A percentile compares a stretch with the other conserved stretches of the same genome.
phyloP scores from a whole-genome alignment of 1,140 invertebrate genomes.

The Holcopasites calliopsidis region DNA sequence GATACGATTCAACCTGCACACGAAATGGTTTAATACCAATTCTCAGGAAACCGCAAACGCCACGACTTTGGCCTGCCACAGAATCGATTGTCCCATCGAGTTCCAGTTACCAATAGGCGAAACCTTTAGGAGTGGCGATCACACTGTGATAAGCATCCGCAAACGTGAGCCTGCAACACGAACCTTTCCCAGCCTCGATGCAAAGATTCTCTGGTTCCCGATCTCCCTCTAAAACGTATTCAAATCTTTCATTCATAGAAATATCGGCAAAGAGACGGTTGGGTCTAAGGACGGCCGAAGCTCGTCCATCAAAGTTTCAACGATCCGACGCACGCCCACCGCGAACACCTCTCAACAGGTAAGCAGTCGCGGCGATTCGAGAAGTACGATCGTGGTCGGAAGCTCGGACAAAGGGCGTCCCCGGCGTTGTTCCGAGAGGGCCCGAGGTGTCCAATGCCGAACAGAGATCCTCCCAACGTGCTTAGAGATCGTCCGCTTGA shows the following conservation, averaged over 20 bases:
- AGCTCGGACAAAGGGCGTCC: constrained; percentile 47
- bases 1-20: not conserved
- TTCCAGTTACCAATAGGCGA: constrained; percentile 44
- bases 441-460: constrained; percentile 44
- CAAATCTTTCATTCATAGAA: constrained; percentile 29
- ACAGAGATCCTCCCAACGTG: no score
- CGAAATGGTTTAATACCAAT: no score
- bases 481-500: not conserved
- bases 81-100: constrained; percentile 31
- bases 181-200: constrained; percentile 12
- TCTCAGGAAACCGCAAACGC: not conserved
- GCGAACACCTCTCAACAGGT: constrained; percentile 24
- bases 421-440: constrained; percentile 40
- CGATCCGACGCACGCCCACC: not conserved
- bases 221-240: not conserved
- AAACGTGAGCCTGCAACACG: constrained; percentile 45
- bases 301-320: constrained; percentile 24
- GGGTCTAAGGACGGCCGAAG: not conserved
- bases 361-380: constrained; percentile 1
- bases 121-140: constrained; percentile 53
- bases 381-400: constrained; percentile 30
- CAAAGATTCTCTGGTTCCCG: not conserved
- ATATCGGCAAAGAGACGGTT: constrained; percentile 19
- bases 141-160: constrained; percentile 39
- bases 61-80: constrained; percentile 15